Base-by-base conservation (phyloP, 2,888 invertebrate species). In the Cantharis flavilabris region DNA sequence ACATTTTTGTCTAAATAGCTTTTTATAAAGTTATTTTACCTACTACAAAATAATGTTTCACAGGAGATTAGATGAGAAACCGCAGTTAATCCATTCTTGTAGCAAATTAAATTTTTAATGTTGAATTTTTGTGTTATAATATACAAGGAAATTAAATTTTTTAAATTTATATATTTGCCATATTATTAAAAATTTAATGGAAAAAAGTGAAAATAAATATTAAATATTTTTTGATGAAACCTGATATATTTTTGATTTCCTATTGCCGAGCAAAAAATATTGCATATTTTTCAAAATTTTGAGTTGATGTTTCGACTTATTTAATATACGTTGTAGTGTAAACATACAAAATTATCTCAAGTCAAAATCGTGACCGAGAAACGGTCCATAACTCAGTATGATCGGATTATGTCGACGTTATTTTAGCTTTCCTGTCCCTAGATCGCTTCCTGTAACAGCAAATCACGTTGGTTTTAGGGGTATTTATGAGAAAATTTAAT, bases 291-390 rank as follows among this genome's bases (percentile, higher is more conserved):
- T 4, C 33, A 49, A 49, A 49, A 49, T 49, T 49, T 49, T n/a
- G 33, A 49, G 33, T 49, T 49, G 33, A 49, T 49, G 33, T 49
- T 49, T 13, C 33, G 33, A 49, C 33, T 49, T 49, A 49, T 49
- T 49, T 49, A n/a, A 33, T 33, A 49, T 49, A 49, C 33, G 33
- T n/a, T 65, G n/a, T 65, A 65, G 23, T 65, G 23, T 65, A 65
- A 65, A 65, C 82, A 81, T 80, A 79, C 80, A 82, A 83, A 83
- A 82, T 82, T 81, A 83, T 81, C 82, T 81, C 79, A 81, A 83
- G 81, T 81, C 80, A 78, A 79, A 83, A 81, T 83, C 84, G 83
- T 83, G 83, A 83, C 84, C 82, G 78, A 76, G 77, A 77, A 77
- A 80, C 82, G 79, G 79, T 80, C 81, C 78, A 79, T 83, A 83